Evolutionary conservation across 2,113 vertebrate species (phyloP).

Genomic region (Micronycteris hirsuta): DNA sequence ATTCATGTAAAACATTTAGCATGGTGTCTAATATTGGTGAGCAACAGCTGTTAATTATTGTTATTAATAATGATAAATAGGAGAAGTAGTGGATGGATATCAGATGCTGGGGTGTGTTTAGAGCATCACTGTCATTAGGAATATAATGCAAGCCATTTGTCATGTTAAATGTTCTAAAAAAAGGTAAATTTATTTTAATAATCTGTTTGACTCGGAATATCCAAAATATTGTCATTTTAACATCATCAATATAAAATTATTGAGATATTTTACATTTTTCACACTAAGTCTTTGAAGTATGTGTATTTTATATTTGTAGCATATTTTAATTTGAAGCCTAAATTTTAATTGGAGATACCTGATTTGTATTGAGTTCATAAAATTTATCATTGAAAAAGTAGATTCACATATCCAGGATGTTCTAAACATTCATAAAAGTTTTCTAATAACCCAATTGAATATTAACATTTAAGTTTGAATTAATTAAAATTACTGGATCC

Average conservation of each 20-base stretch:
- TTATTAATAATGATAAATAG: neutral
- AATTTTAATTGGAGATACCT: neutral
- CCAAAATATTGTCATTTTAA: neutral
- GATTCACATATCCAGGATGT: neutral
- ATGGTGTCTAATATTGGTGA: neutral
- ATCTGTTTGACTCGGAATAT: neutral
- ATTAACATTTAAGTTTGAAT: neutral
- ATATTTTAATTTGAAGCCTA: neutral
- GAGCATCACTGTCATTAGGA: neutral
- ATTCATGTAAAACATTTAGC: neutral
- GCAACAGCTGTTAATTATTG: neutral
- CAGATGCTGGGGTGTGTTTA: neutral
- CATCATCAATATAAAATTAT: neutral
- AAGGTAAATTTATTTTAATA: neutral
- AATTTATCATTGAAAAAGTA: neutral
- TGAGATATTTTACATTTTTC: neutral
- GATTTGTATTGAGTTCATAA: neutral
- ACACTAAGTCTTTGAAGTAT: neutral
- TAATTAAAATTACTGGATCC: neutral
- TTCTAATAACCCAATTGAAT: neutral
- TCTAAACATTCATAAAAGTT: neutral
- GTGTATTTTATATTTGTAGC: neutral
- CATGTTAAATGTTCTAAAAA: neutral
- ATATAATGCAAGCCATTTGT: neutral
- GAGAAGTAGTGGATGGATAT: neutral